Conservation (phyloP, 2,113 vertebrate genomes). For the Syrrhaptes paradoxus region DNA sequence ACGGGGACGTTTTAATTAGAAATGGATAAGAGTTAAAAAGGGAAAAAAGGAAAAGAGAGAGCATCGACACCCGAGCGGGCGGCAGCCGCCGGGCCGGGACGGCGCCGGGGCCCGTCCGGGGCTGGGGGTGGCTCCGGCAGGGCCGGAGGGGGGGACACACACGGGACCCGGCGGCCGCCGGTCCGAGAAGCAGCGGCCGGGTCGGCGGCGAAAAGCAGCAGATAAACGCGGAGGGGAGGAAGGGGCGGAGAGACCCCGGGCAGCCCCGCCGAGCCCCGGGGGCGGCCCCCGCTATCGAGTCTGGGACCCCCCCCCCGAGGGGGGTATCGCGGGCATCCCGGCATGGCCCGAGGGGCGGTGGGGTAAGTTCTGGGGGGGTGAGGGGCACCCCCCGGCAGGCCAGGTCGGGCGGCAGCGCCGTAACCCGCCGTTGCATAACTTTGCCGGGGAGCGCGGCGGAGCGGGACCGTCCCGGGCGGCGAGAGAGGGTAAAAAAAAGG, state of each 20-base stretch:
- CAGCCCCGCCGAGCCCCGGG: not conserved
- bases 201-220: not conserved
- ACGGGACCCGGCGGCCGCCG: not conserved
- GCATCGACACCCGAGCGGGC: not conserved
- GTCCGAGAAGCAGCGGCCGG: not conserved
- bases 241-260: not conserved
- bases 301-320: not conserved
- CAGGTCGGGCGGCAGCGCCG: not conserved
- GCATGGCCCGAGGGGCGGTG: not conserved
- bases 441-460: not conserved
- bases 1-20: slow-evolving; percentile 67
- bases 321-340: not conserved
- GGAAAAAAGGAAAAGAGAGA: not conserved
- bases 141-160: not conserved
- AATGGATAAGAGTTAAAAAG: slow-evolving; percentile 44
- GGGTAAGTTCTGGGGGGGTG: not conserved
- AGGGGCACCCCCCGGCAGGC: not conserved
- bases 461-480: not conserved
- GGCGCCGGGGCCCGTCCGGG: not conserved
- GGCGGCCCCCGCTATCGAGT: not conserved
- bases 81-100: not conserved
- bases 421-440: slow-evolving; percentile 8
- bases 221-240: not conserved
- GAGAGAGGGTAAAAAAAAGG: not conserved
- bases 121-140: not conserved